Evolutionary conservation across 2,113 vertebrate genomes (phyloP), one percentile per base, ranked within the genome.

Genomic region (Stictonetta naevosa): DNA sequence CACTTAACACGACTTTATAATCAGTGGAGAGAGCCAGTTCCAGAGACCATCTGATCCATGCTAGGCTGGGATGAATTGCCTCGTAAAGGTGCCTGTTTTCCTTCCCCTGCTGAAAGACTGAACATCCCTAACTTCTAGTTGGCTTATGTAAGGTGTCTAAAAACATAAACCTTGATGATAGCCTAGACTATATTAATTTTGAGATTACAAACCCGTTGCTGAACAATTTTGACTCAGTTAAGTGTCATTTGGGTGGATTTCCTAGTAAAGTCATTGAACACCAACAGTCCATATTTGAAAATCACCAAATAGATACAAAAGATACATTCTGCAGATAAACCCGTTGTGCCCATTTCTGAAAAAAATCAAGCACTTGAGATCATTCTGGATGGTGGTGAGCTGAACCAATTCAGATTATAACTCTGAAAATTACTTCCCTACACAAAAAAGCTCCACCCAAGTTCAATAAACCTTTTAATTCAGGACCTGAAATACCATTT

Each of bases 271-370:
- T 28, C 28, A 6, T 5, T 40, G 17, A 56, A 87, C 28, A 40
- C 12, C 77, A 82, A 2, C 6, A 4, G 2, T 2, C 38, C 38
- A 2, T 31, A n/a, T 22, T 1, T 68, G 63, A 52, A 87, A 87
- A 64, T 16, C 62, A 66, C 19, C 4, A 7, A 33, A 9, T 7
- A 3, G 11, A 4, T 33, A 42, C 6, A 33, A 31, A 31, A 36
- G 11, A 38, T 8, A 7, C 4, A 31, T 7, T 31, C 34, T 62
- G 67, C 33, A 77, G 59, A 19, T 36, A 40, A 69, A 82, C 12
- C 21, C n/a, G 0, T 16, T 0, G 2, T 12, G 17, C 9, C 4
- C 33, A 7, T 42, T 38, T 63, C 21, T 29, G 13, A 77, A 50
- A 64, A 46, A 64, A 58, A 50, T 7, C n/a, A 50, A 44, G 15